A percentile compares a stretch with the other conserved stretches of the same genome.
Conservation (phyloP, 2,888 invertebrate species). For the Xanthia togata region DNA sequence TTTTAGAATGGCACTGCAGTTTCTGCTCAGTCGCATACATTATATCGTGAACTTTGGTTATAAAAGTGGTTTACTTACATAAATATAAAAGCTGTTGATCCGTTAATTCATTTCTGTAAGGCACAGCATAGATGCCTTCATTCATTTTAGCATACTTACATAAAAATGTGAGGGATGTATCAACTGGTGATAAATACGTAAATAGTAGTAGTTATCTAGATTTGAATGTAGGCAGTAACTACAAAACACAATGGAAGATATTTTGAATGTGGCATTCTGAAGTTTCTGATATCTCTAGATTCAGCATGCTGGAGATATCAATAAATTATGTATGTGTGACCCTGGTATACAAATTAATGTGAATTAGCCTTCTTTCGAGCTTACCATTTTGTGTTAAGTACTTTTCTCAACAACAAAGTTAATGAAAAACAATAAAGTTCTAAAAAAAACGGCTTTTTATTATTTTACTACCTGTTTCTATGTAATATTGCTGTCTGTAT, state of each 20-base stretch:
- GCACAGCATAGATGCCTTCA: background rate
- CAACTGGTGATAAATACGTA: background rate
- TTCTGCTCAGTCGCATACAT: background rate
- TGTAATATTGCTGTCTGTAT: background rate
- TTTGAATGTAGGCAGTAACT: background rate
- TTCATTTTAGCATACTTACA: background rate
- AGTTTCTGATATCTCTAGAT: background rate
- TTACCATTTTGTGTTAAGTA: constrained; percentile 64
- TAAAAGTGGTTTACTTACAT: background rate
- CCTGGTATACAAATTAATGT: constrained; percentile 41
- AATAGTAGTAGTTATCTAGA: background rate
- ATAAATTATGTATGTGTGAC: background rate
- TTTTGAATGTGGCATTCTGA: constrained; percentile 6
- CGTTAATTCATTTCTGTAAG: background rate
- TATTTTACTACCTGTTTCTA: background rate
- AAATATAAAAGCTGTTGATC: background rate
- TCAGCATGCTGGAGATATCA: background rate
- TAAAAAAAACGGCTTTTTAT: constrained; percentile 52
- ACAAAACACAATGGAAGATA: background rate
- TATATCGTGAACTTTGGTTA: background rate
- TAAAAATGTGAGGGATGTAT: background rate
- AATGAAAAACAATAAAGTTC: constrained; percentile 69
- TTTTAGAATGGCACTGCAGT: background rate
- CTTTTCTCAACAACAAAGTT: constrained; percentile 52
- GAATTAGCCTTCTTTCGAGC: constrained; percentile 79